These are phyloP conservation scores for Meloidogyne floridensis DNA, from an alignment of 1,140 invertebrate genomes.

Conservation along the genomic window DNA sequence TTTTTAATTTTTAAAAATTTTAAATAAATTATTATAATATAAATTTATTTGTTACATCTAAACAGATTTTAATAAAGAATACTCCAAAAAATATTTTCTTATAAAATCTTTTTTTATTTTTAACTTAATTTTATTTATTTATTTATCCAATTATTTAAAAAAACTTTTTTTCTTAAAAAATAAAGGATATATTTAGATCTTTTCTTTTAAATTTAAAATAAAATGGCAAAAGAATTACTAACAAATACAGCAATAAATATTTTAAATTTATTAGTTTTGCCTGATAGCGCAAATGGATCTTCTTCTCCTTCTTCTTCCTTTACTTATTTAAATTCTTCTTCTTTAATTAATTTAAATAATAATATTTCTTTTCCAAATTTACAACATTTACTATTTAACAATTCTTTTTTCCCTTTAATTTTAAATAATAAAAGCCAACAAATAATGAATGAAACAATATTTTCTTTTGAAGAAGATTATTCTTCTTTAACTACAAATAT, in stretches of 20 bases:
- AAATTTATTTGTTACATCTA: too few species aligned
- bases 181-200: background rate
- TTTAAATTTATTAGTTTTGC: conserved; percentile 7
- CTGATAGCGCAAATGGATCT: background rate
- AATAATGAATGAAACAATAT: background rate
- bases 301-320: background rate
- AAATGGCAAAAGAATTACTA: background rate
- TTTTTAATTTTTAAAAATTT: too few species aligned
- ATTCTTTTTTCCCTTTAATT: too few species aligned
- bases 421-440: too few species aligned
- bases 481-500: background rate
- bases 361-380: too few species aligned
- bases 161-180: background rate
- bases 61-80: too few species aligned
- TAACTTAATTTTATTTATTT: background rate
- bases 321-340: background rate
- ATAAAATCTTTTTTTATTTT: too few species aligned
- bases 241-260: conserved; percentile 7
- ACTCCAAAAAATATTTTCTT: too few species aligned
- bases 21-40: too few species aligned
- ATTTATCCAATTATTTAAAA: background rate
- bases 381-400: too few species aligned
- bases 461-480: background rate
- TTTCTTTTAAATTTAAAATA: background rate
- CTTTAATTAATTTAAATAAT: background rate